Conservation (phyloP, 1,140 invertebrate species). For the Planococcus citri region DNA sequence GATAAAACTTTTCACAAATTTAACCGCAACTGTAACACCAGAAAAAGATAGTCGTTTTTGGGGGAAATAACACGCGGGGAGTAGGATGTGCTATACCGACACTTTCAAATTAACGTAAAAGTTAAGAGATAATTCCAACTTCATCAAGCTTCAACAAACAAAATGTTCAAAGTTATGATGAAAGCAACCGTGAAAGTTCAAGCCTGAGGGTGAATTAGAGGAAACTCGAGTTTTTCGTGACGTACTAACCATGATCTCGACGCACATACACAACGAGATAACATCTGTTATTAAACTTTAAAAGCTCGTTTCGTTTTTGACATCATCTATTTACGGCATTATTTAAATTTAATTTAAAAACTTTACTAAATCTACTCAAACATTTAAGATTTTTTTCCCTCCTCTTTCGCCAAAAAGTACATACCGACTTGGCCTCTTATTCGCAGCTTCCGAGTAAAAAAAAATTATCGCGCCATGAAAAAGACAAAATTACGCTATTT, state of each 20-base stretch:
- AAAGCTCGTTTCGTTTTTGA: not conserved
- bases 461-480: too few species aligned
- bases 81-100: not conserved
- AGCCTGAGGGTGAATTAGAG: constrained; percentile 1
- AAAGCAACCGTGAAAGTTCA: not conserved
- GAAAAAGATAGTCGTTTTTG: not conserved
- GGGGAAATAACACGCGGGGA: not conserved
- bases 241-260: not conserved
- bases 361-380: not conserved
- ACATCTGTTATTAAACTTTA: constrained; percentile 8
- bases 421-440: too few species aligned
- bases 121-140: constrained; percentile 3
- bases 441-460: too few species aligned
- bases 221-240: not conserved
- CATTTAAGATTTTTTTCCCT: too few species aligned
- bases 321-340: not conserved
- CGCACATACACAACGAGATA: not conserved
- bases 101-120: not conserved
- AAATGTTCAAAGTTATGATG: constrained; percentile 4
- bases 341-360: not conserved
- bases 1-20: too few species aligned
- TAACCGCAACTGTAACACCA: not conserved
- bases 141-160: constrained; percentile 6
- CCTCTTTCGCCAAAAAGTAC: too few species aligned
- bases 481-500: too few species aligned